Evolutionary conservation across 2,113 vertebrate genomes (phyloP), one percentile per base, ranked within the genome.

Genomic region (Litocranius walleri): DNA sequence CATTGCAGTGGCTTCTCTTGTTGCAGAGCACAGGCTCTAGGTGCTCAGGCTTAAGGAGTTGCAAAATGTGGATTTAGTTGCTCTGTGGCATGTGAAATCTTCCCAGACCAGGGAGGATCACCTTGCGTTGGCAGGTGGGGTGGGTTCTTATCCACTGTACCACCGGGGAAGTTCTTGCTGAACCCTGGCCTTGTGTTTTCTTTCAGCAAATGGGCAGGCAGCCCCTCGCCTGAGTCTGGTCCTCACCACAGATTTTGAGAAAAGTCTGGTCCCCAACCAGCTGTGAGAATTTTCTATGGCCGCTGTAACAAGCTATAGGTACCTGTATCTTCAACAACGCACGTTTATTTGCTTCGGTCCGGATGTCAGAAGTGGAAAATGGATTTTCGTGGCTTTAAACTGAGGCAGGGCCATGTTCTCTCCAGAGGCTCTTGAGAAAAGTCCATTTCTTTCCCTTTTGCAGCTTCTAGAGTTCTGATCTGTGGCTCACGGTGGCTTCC

Each of bases 401-500:
- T 48, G 48, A 56, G 52, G 45, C 12, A 45, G 57, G 64, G 67
- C 23, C 5, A 1, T 6, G 50, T 6, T 6, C 7, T 27, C 25
- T 23, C 17, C 0, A 7, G 30, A 23, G 11, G 33, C 27, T 7
- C 3, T 5, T 2, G 14, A 48, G 77, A 10, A 77, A 48, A 19
- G 48, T 19, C 43, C 27, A 19, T 3, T 6, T 19, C 67, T 14
- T 27, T 10, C 13, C 50, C 67, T 33, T n/a, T 43, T 27, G 36
- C 48, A 57, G 87, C 14, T 40, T 50, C 17, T 21, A 7, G 27
- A 43, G 61, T 9, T 16, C 50, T 5, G 2, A n/a, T 19, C 43
- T 6, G 0, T 5, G 36, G 88, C 40, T 48, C 13, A 0, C 0
- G 16, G 5, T 6, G 2, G 43, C 80, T 3, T 30, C 59, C 57